Percentiles rank a stretch among this genome's conserved stretches.
Evolutionary conservation across 1,140 invertebrate genomes (phyloP).

Genomic region (Heliconius melpomene): DNA sequence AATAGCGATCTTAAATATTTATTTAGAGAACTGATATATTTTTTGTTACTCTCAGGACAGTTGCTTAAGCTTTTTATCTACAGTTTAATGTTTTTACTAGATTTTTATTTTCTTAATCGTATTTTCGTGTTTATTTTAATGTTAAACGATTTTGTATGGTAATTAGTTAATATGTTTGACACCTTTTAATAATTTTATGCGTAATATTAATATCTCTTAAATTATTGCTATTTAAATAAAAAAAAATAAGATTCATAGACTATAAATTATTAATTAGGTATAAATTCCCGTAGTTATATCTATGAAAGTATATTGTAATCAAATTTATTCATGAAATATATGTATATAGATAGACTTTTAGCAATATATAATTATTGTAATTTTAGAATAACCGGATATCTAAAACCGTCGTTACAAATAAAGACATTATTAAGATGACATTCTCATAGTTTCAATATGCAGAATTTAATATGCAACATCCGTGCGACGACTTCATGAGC

Average conservation of each 20-base stretch:
- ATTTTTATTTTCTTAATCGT: background rate
- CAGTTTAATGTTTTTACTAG: background rate
- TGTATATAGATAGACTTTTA: background rate
- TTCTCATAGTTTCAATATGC: constrained; percentile 39
- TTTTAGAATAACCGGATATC: background rate
- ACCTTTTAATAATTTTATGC: background rate
- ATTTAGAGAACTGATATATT: constrained; percentile 25
- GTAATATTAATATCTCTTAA: no score
- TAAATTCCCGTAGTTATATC: no score
- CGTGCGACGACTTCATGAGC: constrained; percentile 7
- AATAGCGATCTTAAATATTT: constrained; percentile 40
- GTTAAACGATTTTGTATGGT: background rate
- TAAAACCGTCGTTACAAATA: background rate
- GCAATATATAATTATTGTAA: background rate
- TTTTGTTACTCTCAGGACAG: constrained; percentile 1
- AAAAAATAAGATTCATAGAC: no score
- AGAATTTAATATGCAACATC: constrained; percentile 42
- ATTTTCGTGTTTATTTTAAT: background rate
- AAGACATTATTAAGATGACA: constrained; percentile 22
- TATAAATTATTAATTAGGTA: no score
- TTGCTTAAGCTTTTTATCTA: background rate
- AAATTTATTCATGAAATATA: background rate
- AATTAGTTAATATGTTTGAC: background rate
- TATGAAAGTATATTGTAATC: no score
- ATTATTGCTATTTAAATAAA: no score